Evolutionary conservation across 1,140 invertebrate species (phyloP).

Genomic region (Drosophila auraria): DNA sequence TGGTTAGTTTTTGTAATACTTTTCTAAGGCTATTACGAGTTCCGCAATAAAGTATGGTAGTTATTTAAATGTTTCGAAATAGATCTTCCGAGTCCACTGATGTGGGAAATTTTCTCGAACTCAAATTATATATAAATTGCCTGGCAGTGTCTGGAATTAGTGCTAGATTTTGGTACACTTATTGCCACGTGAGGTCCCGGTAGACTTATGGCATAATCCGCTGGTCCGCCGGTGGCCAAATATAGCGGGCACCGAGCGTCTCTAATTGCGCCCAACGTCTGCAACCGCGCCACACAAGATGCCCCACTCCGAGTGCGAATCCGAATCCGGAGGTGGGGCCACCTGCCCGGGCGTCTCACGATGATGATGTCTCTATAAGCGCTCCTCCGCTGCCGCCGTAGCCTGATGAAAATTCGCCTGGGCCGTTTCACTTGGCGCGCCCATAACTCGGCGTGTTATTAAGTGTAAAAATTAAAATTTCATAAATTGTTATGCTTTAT

Average conservation of each 20-base stretch:
- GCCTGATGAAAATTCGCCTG: slow-evolving; percentile 20
- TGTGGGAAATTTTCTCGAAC: not conserved
- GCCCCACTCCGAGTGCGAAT: slow-evolving; percentile 10
- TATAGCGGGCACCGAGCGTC: slow-evolving; percentile 49
- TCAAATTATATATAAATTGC: not conserved
- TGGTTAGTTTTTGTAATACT: not conserved
- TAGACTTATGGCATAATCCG: slow-evolving; percentile 29
- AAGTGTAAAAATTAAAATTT: slow-evolving; percentile 83
- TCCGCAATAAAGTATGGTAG: not conserved
- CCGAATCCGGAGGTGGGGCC: slow-evolving; percentile 28
- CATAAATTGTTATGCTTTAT: slow-evolving; percentile 81
- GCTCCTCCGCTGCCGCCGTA: not conserved
- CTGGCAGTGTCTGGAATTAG: not conserved
- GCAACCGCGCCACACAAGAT: slow-evolving; percentile 67
- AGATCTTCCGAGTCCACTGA: not conserved
- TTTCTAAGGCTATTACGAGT: not conserved
- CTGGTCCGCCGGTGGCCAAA: slow-evolving; percentile 35
- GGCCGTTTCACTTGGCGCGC: slow-evolving; percentile 58
- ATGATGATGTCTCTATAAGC: slow-evolving; percentile 72
- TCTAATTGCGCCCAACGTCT: slow-evolving; percentile 73
- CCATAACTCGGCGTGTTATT: slow-evolving; percentile 78
- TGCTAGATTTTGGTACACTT: not conserved
- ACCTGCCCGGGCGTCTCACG: slow-evolving; percentile 70
- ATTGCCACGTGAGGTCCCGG: not conserved
- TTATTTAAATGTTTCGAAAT: not conserved